Conservation (phyloP, 1,140 invertebrate genomes). For the Branchinecta lindahli region DNA sequence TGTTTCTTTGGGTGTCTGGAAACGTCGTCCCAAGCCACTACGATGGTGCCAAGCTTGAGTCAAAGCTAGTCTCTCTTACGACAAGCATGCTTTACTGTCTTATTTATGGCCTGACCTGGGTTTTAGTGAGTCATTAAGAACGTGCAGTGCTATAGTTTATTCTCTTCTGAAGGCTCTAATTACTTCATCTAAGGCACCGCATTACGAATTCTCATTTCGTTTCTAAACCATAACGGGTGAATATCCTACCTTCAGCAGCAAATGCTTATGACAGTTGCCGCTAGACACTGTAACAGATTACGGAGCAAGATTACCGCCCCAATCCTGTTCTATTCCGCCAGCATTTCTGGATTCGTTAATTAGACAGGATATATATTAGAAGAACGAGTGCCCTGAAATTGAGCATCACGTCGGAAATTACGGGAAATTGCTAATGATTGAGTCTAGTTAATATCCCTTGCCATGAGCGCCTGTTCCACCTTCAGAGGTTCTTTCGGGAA, state of each 20-base stretch:
- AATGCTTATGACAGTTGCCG: constrained; percentile 6
- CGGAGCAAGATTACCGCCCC: not conserved
- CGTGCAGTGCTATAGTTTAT: no score
- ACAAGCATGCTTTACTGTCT: no score
- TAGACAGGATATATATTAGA: constrained; percentile 5
- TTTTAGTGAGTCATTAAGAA: no score
- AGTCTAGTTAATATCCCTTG: not conserved
- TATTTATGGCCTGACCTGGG: no score
- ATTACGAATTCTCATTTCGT: no score
- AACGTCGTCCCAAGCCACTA: no score
- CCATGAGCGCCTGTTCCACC: not conserved
- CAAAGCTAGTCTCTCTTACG: no score
- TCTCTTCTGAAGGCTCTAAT: no score
- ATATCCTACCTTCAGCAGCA: not conserved
- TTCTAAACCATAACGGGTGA: no score
- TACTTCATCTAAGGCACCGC: no score
- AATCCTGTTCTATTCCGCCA: constrained; percentile 1
- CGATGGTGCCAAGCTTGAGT: no score
- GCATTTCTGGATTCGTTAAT: constrained; percentile 4
- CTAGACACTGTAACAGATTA: constrained; percentile 2
- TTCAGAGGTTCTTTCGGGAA: not conserved
- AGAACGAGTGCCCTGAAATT: constrained; percentile 5
- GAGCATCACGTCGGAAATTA: not conserved
- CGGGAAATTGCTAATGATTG: constrained; percentile 4
- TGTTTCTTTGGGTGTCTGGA: no score